Evolutionary conservation across 2,797 vertebrate species (phyloP).

Genomic region (Pseudochirops cupreus): DNA sequence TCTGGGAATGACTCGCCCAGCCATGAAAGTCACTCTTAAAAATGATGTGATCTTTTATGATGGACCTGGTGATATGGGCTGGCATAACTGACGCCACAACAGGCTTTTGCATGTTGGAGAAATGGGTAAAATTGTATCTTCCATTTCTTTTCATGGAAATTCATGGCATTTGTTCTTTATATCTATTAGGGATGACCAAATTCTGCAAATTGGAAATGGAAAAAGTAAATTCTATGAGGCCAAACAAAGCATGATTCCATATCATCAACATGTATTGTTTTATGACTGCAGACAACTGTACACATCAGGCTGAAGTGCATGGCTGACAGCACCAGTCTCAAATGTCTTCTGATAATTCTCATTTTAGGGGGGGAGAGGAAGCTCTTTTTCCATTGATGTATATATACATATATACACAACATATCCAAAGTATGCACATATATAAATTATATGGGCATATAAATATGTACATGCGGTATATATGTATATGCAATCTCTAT

Average conservation of each 20-base stretch:
- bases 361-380: not conserved
- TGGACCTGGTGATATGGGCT: not conserved
- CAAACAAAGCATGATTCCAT: not conserved
- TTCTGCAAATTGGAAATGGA: not conserved
- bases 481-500: not conserved
- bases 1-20: conserved; percentile 2
- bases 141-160: not conserved
- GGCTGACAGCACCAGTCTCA: not conserved
- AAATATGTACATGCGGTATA: not conserved
- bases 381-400: not conserved
- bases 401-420: not conserved
- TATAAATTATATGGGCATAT: not conserved
- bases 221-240: not conserved
- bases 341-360: not conserved
- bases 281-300: not conserved
- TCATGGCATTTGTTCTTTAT: not conserved
- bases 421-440: too few relatives aligned
- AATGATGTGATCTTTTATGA: conserved; percentile 38
- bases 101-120: not conserved
- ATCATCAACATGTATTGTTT: not conserved
- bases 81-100: not conserved
- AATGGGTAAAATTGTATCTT: not conserved
- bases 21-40: conserved; percentile 34
- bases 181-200: not conserved
- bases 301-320: not conserved